Evolutionary conservation across 2,888 invertebrate genomes (phyloP).

Genomic region (Mythimna pallens): DNA sequence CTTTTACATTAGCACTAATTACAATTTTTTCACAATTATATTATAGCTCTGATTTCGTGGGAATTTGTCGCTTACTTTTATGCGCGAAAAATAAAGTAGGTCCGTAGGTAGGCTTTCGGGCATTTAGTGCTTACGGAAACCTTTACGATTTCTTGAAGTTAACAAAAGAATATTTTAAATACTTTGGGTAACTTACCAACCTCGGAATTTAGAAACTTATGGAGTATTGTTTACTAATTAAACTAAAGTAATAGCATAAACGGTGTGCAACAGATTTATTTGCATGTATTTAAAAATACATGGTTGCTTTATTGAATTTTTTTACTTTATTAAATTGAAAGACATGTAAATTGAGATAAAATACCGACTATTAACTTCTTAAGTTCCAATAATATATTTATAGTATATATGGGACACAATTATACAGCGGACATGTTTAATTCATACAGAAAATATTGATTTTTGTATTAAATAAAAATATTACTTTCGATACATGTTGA

Average conservation of each 20-base stretch:
- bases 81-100: not conserved
- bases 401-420: not conserved
- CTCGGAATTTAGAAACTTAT: not conserved
- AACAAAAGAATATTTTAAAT: not conserved
- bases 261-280: not conserved
- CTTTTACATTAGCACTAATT: slow-evolving; percentile 46
- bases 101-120: not conserved
- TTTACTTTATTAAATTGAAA: not conserved
- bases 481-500: slow-evolving; percentile 6
- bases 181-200: not conserved
- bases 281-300: not conserved
- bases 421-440: not conserved
- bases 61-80: not conserved
- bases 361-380: not conserved
- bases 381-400: slow-evolving; percentile 1
- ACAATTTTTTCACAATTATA: not conserved
- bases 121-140: not conserved
- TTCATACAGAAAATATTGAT: not conserved
- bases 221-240: not conserved
- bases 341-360: slow-evolving; percentile 2
- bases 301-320: not conserved
- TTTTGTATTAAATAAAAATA: not conserved
- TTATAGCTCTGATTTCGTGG: not conserved
- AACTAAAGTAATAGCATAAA: not conserved
- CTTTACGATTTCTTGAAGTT: not conserved